Evolutionary conservation across 2,113 vertebrate species (phyloP).

Genomic region (Osmerus eperlanus): DNA sequence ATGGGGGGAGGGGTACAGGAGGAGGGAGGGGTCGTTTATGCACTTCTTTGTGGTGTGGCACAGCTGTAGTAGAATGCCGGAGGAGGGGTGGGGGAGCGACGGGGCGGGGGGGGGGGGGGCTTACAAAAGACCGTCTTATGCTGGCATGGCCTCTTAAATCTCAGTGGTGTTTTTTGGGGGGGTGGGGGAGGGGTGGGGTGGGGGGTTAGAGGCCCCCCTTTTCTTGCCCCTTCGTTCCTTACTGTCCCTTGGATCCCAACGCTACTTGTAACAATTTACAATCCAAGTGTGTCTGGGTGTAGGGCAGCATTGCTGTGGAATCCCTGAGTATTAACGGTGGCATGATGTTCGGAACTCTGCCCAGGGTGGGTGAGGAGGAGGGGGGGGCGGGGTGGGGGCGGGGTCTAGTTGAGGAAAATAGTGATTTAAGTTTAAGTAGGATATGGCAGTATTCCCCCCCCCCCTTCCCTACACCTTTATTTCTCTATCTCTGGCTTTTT

Average conservation of each 20-base stretch:
- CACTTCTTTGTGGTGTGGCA: conserved; percentile 63
- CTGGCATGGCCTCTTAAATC: conserved; percentile 13
- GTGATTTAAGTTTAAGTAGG: conserved; percentile 9
- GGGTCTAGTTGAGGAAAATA: background rate
- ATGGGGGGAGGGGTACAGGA: conserved; percentile 59
- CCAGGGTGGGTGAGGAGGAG: background rate
- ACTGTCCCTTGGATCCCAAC: background rate
- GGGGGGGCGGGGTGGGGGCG: too few species aligned
- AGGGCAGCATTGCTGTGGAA: conserved; percentile 7
- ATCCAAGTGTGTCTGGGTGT: conserved; percentile 45
- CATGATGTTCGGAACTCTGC: background rate
- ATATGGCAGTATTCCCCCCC: background rate
- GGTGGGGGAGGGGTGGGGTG: too few species aligned
- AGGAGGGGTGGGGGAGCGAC: background rate
- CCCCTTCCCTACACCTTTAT: background rate
- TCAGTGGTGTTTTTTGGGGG: background rate
- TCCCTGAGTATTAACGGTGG: background rate
- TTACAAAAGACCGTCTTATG: conserved; percentile 51
- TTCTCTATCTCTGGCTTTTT: conserved; percentile 9
- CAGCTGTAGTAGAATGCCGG: conserved; percentile 51
- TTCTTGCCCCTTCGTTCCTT: background rate
- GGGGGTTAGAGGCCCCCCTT: background rate
- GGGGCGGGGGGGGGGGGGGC: conserved; percentile 22
- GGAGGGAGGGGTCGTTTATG: conserved; percentile 57
- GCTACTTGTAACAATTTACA: conserved; percentile 8